Base-by-base conservation (phyloP, 2,888 invertebrate species). In the Sarcophaga caerulescens region DNA sequence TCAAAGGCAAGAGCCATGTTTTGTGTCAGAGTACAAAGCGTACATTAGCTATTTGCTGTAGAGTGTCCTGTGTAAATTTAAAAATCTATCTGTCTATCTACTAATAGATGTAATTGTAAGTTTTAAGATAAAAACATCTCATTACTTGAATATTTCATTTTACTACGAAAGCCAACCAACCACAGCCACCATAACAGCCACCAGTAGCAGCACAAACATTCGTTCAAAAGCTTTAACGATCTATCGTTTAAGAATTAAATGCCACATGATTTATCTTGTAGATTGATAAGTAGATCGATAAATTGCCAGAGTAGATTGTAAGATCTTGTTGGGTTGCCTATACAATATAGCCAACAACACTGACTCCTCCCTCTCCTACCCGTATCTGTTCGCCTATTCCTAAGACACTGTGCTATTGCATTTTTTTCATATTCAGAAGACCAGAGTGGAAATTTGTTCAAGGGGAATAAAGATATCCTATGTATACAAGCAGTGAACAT, bases 181-280 rank as follows among this genome's bases (percentile, higher is more conserved):
- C 17, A 57, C 14, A 5, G 10, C n/a, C 35, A 17, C 47, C 25
- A 70, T 2, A 52, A 82, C 65, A 60, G 69, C 75, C 52, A 52
- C 52, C 52, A 52, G 23, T 65, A 25, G 21, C 60, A 59, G 62
- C 62, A 35, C 73, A 5, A 57, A 35, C 17, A 17, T 68, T 52
- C 52, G 52, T 52, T 52, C 17, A 17, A 52, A 85, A 60, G 81
- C 84, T 79, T 78, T 70, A 78, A 74, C 84, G 85, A 89, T 88
- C 88, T 84, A 86, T 86, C 84, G 86, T 84, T 86, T 84, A 35
- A 86, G 84, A 86, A 86, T 84, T 86, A 86, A 86, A 86, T 84
- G 84, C 86, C 86, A 91, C 90, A 92, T 92, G 92, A 92, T 92
- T 92, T 92, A 92, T 92, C 92, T 92, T 90, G 91, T 90, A 92